phyloP scores from a whole-genome alignment of 2,797 vertebrate species.

The Mormyrus hasselquistii region DNA sequence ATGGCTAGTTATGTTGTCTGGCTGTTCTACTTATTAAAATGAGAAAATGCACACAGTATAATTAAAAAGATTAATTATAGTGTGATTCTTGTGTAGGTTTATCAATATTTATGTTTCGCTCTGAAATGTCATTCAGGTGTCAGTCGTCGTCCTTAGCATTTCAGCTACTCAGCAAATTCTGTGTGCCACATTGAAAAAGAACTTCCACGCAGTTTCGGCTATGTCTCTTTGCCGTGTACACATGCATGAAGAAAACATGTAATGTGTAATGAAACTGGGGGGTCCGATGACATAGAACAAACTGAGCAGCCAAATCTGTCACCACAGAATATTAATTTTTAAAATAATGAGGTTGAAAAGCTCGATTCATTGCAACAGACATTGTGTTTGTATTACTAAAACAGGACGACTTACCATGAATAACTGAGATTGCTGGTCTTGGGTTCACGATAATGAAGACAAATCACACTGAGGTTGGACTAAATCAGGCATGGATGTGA shows the following conservation, averaged over 20 bases:
- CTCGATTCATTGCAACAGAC: not conserved
- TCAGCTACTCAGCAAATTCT: not conserved
- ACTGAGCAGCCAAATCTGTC: not conserved
- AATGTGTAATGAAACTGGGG: not conserved
- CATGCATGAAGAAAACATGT: not conserved
- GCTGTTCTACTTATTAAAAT: not conserved
- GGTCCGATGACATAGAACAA: not conserved
- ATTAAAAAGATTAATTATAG: not conserved
- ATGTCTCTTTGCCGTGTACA: not conserved
- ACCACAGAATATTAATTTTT: not conserved
- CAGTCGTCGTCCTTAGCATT: not conserved
- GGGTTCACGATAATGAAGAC: not conserved
- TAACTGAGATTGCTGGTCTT: not conserved
- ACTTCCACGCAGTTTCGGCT: not conserved
- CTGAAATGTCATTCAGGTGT: not conserved
- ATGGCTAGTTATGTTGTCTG: not conserved
- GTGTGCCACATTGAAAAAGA: not conserved
- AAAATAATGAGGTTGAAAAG: not conserved
- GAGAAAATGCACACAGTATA: not conserved
- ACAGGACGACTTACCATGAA: not conserved
- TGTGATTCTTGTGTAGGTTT: not conserved
- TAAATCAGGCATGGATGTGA: not conserved
- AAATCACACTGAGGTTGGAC: not conserved
- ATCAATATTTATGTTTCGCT: not conserved
- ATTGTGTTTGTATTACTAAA: slow-evolving; percentile 8